Evolutionary conservation across 2,888 invertebrate species (phyloP), one percentile per base, ranked within the genome.

Genomic region (Caenorhabditis doughertyi): DNA sequence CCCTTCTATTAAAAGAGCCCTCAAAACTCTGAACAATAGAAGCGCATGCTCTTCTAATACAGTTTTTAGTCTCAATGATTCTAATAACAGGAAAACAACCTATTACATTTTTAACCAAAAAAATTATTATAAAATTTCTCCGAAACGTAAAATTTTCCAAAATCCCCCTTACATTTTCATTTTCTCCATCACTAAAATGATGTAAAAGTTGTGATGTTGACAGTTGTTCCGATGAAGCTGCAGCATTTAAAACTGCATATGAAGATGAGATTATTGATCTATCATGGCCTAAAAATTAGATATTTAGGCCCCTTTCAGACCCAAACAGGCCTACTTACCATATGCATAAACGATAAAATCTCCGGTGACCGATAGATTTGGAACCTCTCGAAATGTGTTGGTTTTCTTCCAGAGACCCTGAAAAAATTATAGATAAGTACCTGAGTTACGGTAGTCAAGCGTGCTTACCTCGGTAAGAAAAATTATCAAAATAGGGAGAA

Each of bases 401-500:
- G 72, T 77, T 47, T 85, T 85, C 35, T 80, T 83, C 85, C 85
- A 85, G 2, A 85, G 65, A 9, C 85, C 85, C 79, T 84, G 73
- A 58, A 79, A 60, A 62, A 11, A 11, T 56, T 7, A 9, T 58
- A 11, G 7, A 35, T 8, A n/a, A n/a, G n/a, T n/a, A n/a, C n/a
- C n/a, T 32, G 32, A 9, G 9, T 32, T 32, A 32, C 32, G n/a
- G n/a, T n/a, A n/a, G n/a, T n/a, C n/a, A n/a, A n/a, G n/a, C n/a
- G n/a, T n/a, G 53, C 80, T 44, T n/a, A 73, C 80, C 35, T 82
- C 68, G 13, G 72, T 77, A 27, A 72, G 3, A 70, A 82, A 82
- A 9, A 77, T 67, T 1, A 70, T 32, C 4, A 82, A 25, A 39
- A 82, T 56, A 1, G 82, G 82, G 0, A 82, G 68, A 44, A 82